Evolutionary conservation across 2,888 invertebrate species (phyloP), one percentile per base, ranked within the genome.

Genomic region (Scaptomyza reducta): DNA sequence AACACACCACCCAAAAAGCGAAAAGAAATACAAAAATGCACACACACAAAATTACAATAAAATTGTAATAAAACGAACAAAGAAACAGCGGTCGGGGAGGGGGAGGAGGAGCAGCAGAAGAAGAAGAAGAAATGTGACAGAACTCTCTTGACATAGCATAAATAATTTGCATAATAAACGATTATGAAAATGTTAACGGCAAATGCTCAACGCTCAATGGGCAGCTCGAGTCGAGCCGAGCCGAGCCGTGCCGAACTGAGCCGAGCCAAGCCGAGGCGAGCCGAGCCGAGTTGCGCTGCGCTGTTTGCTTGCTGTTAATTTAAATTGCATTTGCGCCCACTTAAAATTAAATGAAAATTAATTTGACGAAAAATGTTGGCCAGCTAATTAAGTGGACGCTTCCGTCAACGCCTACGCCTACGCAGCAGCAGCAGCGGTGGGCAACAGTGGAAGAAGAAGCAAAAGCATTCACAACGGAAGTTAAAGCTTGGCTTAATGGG

Each of bases 311-410:
- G 82, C 79, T 85, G 79, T 82, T 83, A 77, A 85, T 85, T 85
- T 82, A 75, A 83, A 83, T 83, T 83, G 82, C 79, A 85, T 83
- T 85, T 85, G 71, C 82, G 86, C 82, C 86, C 82, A 79, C 86
- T 82, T 79, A 75, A 77, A 82, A 83, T 77, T 77, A 82, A 83
- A 83, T 85, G 82, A 75, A 77, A 83, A 83, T 83, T 83, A 83
- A 83, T 83, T 81, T 84, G 75, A 78, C 64, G 61, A 71, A 62
- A 75, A 66, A 56, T 47, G 63, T 54, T 58, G 54, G 70, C 41
- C 16, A 60, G 66, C 74, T 82, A 85, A 83, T 75, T 83, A 79
- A 79, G 80, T 77, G 77, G 61, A 58, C 67, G 82, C 71, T 76
- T 77, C 74, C 75, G 70, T 38, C 46, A 38, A 13, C 61, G 31